Evolutionary conservation across 2,113 vertebrate genomes (phyloP).

Genomic region (Anser cygnoides): DNA sequence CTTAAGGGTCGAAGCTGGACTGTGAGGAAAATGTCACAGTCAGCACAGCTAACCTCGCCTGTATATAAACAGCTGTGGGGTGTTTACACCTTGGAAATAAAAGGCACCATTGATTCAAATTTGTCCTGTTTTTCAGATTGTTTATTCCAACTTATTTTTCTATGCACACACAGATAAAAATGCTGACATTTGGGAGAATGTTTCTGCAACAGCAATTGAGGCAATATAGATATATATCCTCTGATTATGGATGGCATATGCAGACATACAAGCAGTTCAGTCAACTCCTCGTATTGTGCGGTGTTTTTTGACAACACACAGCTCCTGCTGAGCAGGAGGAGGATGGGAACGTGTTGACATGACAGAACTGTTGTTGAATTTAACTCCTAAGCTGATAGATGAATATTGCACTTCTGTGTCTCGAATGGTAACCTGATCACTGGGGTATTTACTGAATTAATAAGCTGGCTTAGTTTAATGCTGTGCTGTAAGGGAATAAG

Average conservation of each 20-base stretch:
- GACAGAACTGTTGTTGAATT: neutral
- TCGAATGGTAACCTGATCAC: neutral
- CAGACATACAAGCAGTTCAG: neutral
- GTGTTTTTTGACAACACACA: neutral
- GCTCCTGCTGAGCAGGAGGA: neutral
- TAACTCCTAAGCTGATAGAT: neutral
- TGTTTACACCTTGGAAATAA: neutral
- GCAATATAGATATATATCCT: rapidly evolving
- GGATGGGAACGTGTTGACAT: neutral
- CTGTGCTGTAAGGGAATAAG: neutral
- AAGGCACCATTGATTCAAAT: neutral
- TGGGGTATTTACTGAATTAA: neutral
- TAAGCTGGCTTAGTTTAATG: neutral
- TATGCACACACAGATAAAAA: rapidly evolving
- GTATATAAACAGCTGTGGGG: neutral
- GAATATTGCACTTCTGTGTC: neutral
- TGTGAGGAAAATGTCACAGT: neutral
- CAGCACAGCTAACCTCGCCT: neutral
- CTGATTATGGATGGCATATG: rapidly evolving
- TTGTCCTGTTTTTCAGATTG: neutral
- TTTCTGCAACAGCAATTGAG: neutral
- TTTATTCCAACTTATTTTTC: neutral
- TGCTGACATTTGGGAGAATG: neutral
- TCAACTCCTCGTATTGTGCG: too few relatives aligned
- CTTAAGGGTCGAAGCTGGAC: neutral